phyloP scores from a whole-genome alignment of 1,140 invertebrate species.

The Nasonia vitripennis region DNA sequence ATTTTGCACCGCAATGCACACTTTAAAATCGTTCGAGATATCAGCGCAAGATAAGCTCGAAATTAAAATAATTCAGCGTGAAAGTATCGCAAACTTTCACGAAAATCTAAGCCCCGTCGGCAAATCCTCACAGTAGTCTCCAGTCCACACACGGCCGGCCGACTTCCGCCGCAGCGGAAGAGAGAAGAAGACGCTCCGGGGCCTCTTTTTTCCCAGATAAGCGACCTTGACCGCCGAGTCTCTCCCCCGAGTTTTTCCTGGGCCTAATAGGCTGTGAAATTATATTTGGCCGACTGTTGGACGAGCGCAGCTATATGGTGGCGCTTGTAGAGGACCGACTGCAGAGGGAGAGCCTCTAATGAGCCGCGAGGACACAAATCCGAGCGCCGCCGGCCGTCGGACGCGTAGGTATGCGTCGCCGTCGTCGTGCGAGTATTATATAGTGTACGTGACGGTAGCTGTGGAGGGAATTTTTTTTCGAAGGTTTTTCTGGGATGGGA shows the following conservation, averaged over 20 bases:
- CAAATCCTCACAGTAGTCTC: background rate
- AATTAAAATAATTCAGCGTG: too few species aligned
- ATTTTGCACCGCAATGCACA: background rate
- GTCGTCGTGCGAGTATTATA: too few species aligned
- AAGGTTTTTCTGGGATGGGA: background rate
- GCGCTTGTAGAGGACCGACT: background rate
- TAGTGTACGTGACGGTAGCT: background rate
- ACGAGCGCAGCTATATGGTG: background rate
- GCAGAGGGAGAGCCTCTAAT: constrained; percentile 23
- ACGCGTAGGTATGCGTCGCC: constrained; percentile 22
- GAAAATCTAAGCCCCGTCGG: background rate
- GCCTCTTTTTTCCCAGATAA: constrained; percentile 18
- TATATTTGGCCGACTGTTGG: constrained; percentile 25
- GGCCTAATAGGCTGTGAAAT: constrained; percentile 43
- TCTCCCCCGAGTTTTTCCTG: background rate
- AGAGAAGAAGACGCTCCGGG: background rate
- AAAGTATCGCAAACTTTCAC: too few species aligned
- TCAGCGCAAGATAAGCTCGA: too few species aligned
- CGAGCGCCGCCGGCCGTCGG: constrained; percentile 47
- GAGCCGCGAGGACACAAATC: constrained; percentile 37
- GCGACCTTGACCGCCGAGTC: constrained; percentile 22
- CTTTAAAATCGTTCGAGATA: too few species aligned
- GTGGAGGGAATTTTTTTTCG: background rate
- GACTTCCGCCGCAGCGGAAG: background rate
- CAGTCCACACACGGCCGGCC: background rate